Conservation (phyloP, 2,797 vertebrate species). For the Sarcophilus harrisii region DNA sequence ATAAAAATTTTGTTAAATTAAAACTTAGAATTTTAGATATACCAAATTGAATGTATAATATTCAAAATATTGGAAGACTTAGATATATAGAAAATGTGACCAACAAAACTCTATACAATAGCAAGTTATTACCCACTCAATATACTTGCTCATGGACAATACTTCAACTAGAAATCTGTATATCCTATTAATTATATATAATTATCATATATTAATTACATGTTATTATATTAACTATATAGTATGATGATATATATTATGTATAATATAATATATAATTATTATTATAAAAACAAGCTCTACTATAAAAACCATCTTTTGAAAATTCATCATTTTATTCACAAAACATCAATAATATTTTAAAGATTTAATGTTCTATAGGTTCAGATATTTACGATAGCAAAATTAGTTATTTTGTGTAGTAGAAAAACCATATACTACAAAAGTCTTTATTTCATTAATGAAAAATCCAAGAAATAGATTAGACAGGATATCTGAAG, state of each 20-base stretch:
- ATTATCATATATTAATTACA: too few relatives aligned
- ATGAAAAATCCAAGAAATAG: conserved; percentile 32
- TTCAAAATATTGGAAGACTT: background rate
- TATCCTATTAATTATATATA: background rate
- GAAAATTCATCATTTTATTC: background rate
- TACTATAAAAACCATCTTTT: background rate
- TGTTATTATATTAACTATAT: too few relatives aligned
- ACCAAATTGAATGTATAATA: background rate
- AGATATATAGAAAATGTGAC: background rate
- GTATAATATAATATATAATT: too few relatives aligned
- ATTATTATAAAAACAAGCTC: background rate
- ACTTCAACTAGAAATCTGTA: background rate
- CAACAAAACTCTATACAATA: background rate
- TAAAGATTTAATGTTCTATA: conserved; percentile 24
- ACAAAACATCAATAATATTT: background rate
- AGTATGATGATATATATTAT: too few relatives aligned
- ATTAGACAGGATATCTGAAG: conserved; percentile 23
- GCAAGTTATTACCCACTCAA: background rate
- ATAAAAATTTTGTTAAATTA: background rate
- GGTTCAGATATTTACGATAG: background rate
- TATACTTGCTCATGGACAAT: background rate
- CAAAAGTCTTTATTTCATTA: background rate
- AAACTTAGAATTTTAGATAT: background rate
- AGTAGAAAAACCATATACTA: background rate
- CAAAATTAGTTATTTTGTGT: background rate